Percentiles rank a stretch among this genome's conserved stretches.
Conservation (phyloP, 2,113 vertebrate genomes). For the Callipepla squamata region DNA sequence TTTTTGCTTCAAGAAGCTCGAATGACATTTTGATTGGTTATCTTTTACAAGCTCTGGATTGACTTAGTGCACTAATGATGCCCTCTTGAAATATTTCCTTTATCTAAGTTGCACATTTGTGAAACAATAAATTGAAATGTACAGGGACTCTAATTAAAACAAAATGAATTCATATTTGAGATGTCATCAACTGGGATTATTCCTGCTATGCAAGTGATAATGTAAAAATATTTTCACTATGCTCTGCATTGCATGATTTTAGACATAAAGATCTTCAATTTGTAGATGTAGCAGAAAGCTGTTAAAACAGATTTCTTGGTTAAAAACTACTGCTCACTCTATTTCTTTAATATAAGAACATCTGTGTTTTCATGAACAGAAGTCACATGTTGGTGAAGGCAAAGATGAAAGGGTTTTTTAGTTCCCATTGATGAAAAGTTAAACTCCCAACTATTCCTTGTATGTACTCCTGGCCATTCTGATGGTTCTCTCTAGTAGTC, state of each 20-base stretch:
- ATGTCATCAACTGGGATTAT: not conserved
- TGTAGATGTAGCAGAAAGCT: not conserved
- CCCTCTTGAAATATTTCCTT: not conserved
- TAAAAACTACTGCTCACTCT: not conserved
- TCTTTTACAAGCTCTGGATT: not conserved
- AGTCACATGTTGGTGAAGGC: not conserved
- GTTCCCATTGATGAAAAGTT: constrained; percentile 55
- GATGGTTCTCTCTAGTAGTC: constrained; percentile 56
- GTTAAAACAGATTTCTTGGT: not conserved
- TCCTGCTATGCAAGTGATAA: not conserved
- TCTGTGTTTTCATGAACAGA: not conserved
- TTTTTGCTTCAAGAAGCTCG: not conserved
- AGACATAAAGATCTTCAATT: not conserved
- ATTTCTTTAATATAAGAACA: constrained; percentile 15
- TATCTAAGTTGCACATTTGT: not conserved
- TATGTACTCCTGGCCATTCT: constrained; percentile 40
- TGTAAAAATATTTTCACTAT: not conserved
- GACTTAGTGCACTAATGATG: not conserved
- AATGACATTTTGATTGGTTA: not conserved
- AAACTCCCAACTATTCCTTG: constrained; percentile 29
- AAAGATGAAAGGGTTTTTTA: not conserved
- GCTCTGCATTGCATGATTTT: not conserved
- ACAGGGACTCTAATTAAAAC: not conserved
- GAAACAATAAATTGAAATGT: not conserved
- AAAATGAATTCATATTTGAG: not conserved